phyloP scores from a whole-genome alignment of 1,140 invertebrate genomes.

The Ooceraea biroi region DNA sequence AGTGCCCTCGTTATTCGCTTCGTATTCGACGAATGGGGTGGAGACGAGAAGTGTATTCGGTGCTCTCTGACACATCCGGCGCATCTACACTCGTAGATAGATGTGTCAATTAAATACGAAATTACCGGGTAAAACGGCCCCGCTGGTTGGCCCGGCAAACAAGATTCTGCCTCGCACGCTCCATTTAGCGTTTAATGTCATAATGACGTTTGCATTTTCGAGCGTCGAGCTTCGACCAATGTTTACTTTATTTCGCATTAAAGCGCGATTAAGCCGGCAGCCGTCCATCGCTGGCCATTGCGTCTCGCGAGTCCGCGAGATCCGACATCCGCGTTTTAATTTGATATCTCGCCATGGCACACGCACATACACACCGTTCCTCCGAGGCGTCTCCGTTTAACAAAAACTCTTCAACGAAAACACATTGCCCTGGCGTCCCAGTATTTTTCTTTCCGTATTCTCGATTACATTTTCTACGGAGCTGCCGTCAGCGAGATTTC shows the following conservation, averaged over 20 bases:
- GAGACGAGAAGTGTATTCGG: slow-evolving; percentile 28
- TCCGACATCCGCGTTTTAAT: slow-evolving; percentile 39
- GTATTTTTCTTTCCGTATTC: slow-evolving; percentile 57
- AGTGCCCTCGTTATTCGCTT: slow-evolving; percentile 5
- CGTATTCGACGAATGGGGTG: slow-evolving; percentile 33
- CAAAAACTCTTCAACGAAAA: slow-evolving; percentile 59
- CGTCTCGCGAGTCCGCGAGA: slow-evolving; percentile 20
- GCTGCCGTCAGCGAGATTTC: slow-evolving; percentile 43
- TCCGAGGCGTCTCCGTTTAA: slow-evolving; percentile 14
- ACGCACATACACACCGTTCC: background rate
- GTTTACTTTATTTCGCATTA: slow-evolving; percentile 83
- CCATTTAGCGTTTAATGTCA: slow-evolving; percentile 83
- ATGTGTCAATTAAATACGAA: slow-evolving; percentile 78
- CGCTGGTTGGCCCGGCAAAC: slow-evolving; percentile 63
- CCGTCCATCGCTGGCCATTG: background rate
- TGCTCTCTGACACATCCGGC: slow-evolving; percentile 15
- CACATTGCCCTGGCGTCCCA: slow-evolving; percentile 13
- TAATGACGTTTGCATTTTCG: slow-evolving; percentile 82
- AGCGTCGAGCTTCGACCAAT: slow-evolving; percentile 45
- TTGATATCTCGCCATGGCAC: background rate
- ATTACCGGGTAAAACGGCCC: slow-evolving; percentile 74
- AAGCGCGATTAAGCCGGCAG: slow-evolving; percentile 65
- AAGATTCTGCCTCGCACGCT: slow-evolving; percentile 50
- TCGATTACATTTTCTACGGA: slow-evolving; percentile 59
- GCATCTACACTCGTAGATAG: slow-evolving; percentile 32